Base-by-base conservation (phyloP, 2,888 invertebrate species). In the Orthosia gracilis region DNA sequence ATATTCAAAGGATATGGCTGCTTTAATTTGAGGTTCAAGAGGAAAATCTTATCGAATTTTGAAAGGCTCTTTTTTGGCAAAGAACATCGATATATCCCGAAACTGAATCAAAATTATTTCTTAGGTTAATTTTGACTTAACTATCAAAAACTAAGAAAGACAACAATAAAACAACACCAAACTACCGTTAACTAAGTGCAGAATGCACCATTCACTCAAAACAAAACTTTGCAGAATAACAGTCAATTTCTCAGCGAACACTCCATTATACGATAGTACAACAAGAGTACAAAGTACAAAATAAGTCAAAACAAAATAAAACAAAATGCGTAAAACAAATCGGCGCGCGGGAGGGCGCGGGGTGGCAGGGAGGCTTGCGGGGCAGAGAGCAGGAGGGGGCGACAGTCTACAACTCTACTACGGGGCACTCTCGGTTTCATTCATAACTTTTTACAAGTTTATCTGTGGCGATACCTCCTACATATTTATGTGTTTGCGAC, bases 391-490 rank as follows among this genome's bases (percentile, higher is more conserved):
- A 79, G 76, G 81, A 84, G 89, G 91, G 89, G 90, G 88, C 45
- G 31, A 26, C 66, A 85, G 91, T 88, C 93, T 94, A 95, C 95
- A 95, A 95, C 94, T 95, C 93, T 94, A 96, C 96, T 96, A 96
- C 96, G 95, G 80, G 80, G 61, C 95, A 95, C 96, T 96, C 96
- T 96, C 96, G 92, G 94, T 96, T 96, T 96, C 96, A 96, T 96
- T 96, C 96, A 96, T 96, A 96, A 96, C 96, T 96, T 96, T 96
- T 96, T 96, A 95, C 95, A 96, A 96, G 95, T 96, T 96, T 96
- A 96, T 96, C 96, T 96, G 95, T 88, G 92, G 92, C 94, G 93
- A 95, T 95, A 94, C 94, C 94, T 95, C 92, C 93, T 95, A 94
- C 95, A 96, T 96, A 96, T 96, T 96, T 96, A 96, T 96, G 94